A percentile compares a stretch with the other conserved stretches of the same genome.
Evolutionary conservation across 2,113 vertebrate species (phyloP).

Genomic region (Scopus umbretta): DNA sequence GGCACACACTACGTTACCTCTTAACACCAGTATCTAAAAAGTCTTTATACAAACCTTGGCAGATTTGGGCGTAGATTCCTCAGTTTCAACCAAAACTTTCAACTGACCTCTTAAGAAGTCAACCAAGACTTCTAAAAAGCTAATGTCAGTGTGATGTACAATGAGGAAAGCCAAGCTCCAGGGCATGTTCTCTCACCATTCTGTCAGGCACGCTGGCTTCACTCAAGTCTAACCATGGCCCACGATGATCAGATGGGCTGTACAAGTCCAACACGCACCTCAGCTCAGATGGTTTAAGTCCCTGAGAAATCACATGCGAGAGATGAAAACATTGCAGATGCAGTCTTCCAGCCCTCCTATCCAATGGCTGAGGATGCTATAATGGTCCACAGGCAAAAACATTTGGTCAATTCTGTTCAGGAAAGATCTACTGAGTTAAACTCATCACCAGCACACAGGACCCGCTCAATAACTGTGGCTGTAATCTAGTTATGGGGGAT

Average conservation of each 20-base stretch:
- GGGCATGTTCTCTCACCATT: background rate
- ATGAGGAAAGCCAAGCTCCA: background rate
- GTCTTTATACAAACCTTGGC: background rate
- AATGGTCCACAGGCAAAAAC: background rate
- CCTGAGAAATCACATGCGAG: background rate
- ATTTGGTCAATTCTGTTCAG: background rate
- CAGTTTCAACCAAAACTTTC: background rate
- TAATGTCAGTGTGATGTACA: background rate
- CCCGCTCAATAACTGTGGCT: background rate
- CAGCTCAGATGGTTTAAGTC: background rate
- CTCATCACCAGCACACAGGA: background rate
- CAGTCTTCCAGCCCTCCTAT: background rate
- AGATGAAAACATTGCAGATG: background rate
- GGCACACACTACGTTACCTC: background rate
- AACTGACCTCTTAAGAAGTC: background rate
- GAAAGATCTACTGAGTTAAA: background rate
- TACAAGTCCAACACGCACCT: background rate
- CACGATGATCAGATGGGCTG: background rate
- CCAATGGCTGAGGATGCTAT: background rate
- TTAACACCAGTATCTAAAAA: background rate
- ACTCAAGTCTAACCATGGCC: background rate
- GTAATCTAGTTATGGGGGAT: background rate
- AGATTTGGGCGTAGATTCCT: background rate
- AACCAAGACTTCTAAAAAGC: background rate
- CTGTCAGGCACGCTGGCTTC: rapidly evolving